These are phyloP conservation scores for Corydoras maculifer DNA, from an alignment of 2,113 vertebrate species.

Conservation along the genomic window DNA sequence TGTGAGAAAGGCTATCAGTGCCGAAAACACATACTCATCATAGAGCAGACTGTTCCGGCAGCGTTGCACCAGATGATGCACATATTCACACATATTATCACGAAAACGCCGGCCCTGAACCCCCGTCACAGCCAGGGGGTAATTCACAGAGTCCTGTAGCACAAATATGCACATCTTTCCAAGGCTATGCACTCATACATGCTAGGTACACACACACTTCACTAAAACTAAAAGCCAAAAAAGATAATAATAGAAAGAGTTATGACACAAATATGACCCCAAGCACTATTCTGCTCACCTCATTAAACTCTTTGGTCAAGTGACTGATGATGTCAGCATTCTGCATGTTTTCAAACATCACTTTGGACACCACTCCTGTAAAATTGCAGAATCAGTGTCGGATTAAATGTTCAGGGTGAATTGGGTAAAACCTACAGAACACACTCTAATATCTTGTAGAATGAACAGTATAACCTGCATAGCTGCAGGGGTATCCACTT, in stretches of 20 bases:
- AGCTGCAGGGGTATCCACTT: too few species aligned
- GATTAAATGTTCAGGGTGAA: background rate
- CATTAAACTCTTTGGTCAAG: slow-evolving; percentile 78
- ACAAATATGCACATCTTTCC: background rate
- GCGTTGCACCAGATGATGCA: slow-evolving; percentile 60
- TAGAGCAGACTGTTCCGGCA: slow-evolving; percentile 73
- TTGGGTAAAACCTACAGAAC: background rate
- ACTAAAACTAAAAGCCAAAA: too few species aligned
- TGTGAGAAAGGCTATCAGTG: slow-evolving; percentile 72
- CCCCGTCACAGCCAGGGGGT: slow-evolving; percentile 67
- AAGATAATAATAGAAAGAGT: too few species aligned
- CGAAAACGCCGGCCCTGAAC: slow-evolving; percentile 68
- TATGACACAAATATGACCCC: background rate
- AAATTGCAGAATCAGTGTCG: too few species aligned
- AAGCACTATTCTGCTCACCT: slow-evolving; percentile 59
- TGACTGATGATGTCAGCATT: slow-evolving; percentile 77
- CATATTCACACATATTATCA: slow-evolving; percentile 68
- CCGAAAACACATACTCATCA: slow-evolving; percentile 73
- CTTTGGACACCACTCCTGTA: slow-evolving; percentile 68
- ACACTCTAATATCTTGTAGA: too few species aligned
- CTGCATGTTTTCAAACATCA: slow-evolving; percentile 75
- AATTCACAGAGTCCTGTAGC: slow-evolving; percentile 67
- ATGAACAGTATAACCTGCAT: too few species aligned
- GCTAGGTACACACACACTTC: too few species aligned
- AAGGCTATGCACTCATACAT: background rate